Conservation (phyloP, 2,888 invertebrate genomes). For the Magallana nippona region DNA sequence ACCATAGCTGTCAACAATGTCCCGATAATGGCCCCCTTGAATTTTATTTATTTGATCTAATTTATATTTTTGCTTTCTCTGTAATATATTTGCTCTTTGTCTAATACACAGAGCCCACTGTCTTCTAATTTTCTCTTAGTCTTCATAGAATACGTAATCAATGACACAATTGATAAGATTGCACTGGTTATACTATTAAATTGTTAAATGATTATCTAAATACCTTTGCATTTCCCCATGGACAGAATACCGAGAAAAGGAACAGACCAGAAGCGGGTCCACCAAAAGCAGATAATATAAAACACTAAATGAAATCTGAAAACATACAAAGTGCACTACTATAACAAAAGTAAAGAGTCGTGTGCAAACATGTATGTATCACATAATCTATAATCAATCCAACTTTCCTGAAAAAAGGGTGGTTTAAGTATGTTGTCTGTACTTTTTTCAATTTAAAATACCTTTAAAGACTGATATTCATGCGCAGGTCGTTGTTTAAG, state of each 20-base stretch:
- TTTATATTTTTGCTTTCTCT: too few relatives aligned
- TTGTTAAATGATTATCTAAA: not conserved
- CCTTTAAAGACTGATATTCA: too few relatives aligned
- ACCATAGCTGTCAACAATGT: constrained; percentile 52
- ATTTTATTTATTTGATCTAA: too few relatives aligned
- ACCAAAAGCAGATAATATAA: constrained; percentile 48
- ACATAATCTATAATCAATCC: too few relatives aligned
- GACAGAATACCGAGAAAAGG: constrained; percentile 52
- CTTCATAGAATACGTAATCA: too few relatives aligned
- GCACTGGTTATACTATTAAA: not conserved
- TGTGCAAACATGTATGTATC: not conserved
- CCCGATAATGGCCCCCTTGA: constrained; percentile 59
- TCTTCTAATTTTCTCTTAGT: too few relatives aligned
- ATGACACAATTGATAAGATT: too few relatives aligned
- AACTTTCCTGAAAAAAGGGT: too few relatives aligned
- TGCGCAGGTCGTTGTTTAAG: too few relatives aligned
- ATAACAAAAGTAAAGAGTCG: not conserved
- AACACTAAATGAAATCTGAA: constrained; percentile 41
- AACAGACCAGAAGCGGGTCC: constrained; percentile 49
- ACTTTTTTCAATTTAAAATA: not conserved
- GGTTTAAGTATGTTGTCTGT: not conserved
- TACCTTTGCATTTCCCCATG: constrained; percentile 55
- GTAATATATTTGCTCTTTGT: too few relatives aligned
- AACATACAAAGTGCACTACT: not conserved
- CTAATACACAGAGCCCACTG: too few relatives aligned